Conservation (phyloP, 2,888 invertebrate genomes). For the Lapara coniferarum region DNA sequence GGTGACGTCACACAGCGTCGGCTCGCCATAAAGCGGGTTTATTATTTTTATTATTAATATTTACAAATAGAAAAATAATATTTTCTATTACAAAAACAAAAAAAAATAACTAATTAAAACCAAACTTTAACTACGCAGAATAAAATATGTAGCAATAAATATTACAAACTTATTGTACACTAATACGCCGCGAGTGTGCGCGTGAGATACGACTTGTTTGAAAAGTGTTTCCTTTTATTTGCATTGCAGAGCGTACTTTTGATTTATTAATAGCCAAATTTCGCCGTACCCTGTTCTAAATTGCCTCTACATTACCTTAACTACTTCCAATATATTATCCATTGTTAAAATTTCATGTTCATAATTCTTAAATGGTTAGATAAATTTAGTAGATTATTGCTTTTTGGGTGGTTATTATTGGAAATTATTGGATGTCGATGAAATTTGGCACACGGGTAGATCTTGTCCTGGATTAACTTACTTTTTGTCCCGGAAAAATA, state of each 20-base stretch:
- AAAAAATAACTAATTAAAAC: too few species aligned
- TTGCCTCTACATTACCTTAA: background rate
- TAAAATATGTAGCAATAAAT: background rate
- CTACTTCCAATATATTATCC: background rate
- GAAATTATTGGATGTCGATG: too few species aligned
- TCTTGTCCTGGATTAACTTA: too few species aligned
- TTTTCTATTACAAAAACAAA: too few species aligned
- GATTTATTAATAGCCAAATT: conserved; percentile 11
- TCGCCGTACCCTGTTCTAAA: conserved; percentile 2
- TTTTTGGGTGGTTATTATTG: background rate
- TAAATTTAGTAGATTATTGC: background rate
- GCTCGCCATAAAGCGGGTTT: too few species aligned
- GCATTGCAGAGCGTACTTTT: conserved; percentile 5
- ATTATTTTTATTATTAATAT: too few species aligned
- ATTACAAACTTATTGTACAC: background rate
- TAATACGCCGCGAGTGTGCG: background rate
- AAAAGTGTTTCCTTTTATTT: conserved; percentile 18
- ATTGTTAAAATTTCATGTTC: background rate
- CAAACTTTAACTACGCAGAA: too few species aligned
- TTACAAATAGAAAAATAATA: too few species aligned
- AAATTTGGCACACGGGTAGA: too few species aligned
- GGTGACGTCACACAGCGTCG: too few species aligned
- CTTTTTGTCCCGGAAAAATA: too few species aligned
- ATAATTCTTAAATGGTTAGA: background rate
- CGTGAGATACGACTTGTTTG: conserved; percentile 10